Percentiles rank a stretch among this genome's conserved stretches.
phyloP scores from a whole-genome alignment of 2,113 vertebrate species.

The Tachysurus vachellii region DNA sequence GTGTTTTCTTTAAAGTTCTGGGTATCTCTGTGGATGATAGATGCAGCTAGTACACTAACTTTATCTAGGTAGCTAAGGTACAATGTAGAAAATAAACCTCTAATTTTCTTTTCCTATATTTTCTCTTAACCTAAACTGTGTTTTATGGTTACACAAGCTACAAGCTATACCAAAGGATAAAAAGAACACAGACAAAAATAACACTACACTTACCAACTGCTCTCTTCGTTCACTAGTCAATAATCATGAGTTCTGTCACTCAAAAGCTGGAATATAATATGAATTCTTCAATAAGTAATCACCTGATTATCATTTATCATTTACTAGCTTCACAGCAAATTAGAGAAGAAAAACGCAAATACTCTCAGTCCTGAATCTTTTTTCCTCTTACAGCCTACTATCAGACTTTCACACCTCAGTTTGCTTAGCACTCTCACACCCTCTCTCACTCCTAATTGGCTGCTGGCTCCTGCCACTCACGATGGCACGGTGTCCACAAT shows the following conservation, averaged over 20 bases:
- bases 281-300: not conserved
- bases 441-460: slow-evolving; percentile 9
- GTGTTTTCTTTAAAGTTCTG: not conserved
- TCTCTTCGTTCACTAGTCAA: not conserved
- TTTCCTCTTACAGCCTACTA: not conserved
- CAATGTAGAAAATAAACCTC: not conserved
- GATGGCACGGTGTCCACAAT: not conserved
- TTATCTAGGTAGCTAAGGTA: not conserved
- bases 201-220: not conserved
- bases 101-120: not conserved
- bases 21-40: not conserved
- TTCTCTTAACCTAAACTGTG: not conserved
- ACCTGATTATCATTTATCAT: not conserved
- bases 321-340: not conserved
- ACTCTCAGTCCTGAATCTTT: not conserved
- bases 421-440: not conserved
- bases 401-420: not conserved
- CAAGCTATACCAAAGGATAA: not conserved
- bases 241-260: not conserved
- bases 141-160: not conserved
- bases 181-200: not conserved
- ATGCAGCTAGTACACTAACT: not conserved
- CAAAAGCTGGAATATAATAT: not conserved
- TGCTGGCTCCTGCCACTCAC: not conserved
- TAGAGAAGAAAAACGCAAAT: not conserved